Base-by-base conservation (phyloP, 2,113 vertebrate species). In the Lonchura striata region DNA sequence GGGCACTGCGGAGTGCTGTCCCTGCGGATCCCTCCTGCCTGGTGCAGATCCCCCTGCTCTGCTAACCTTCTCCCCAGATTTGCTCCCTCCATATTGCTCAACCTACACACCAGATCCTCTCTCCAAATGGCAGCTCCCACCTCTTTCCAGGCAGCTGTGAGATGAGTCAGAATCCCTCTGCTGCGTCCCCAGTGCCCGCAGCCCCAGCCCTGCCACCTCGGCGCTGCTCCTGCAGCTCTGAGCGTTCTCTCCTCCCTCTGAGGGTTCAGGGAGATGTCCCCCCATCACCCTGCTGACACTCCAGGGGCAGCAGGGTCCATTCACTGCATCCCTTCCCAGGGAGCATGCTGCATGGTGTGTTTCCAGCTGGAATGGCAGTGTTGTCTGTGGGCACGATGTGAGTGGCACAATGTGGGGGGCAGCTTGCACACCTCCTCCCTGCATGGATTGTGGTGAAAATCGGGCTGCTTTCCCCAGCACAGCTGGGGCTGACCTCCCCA, bases 281-380 rank as follows among this genome's bases (percentile, higher is more conserved):
- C 28, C 11, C 13, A 0, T 64, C 37, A 2, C 14, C 0, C 27
- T n/a, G 46, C 28, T 9, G 0, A 16, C 12, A 2, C 3, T 3
- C 23, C 33, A 15, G 42, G 46, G 10, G 20, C 63, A 64, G 76
- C 66, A 33, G 71, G 33, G 21, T 46, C 23, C 19, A 0, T 6
- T 35, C 42, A 2, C 5, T 3, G 6, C 39, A 10, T 53, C 42
- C 16, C 3, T 54, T 27, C 78, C 44, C 39, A 0, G 39, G 57
- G 41, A 50, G 90, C 79, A 71, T 79, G 82, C 28, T 72, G 96
- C 94, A 88, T 92, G 94, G 19, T 13, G 65, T 65, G 56, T 54
- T 9, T 11, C 27, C 8, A 8, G 2, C 53, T 33, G 2, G 33
- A n/a, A 13, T 11, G 72, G 72, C 72, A 11, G 3, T n/a, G n/a